Percentiles rank a stretch among this genome's conserved stretches.
These are phyloP conservation scores for Thalpophila matura DNA, from an alignment of 2,888 invertebrate species.

Conservation along the genomic window DNA sequence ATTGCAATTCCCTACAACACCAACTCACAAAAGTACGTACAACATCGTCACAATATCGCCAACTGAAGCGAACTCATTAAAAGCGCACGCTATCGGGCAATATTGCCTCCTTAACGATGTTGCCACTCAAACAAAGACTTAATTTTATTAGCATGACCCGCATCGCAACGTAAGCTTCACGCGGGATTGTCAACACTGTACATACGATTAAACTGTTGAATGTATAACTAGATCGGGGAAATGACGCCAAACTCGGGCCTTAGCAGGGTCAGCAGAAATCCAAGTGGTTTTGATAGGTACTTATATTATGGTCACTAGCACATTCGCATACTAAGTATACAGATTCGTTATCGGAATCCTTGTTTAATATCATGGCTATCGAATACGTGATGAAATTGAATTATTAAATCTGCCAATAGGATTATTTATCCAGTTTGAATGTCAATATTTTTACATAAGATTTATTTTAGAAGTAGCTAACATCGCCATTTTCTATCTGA, in stretches of 20 bases:
- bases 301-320: not conserved
- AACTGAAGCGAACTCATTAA: slow-evolving; percentile 62
- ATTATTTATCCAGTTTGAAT: too few species aligned
- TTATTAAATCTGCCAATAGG: too few species aligned
- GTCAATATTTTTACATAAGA: too few species aligned
- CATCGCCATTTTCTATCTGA: too few species aligned
- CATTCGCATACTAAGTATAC: too few species aligned
- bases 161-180: slow-evolving; percentile 63
- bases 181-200: slow-evolving; percentile 60
- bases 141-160: slow-evolving; percentile 79
- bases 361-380: too few species aligned
- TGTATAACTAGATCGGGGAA: slow-evolving; percentile 9
- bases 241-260: not conserved
- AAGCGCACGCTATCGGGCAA: slow-evolving; percentile 66
- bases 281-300: not conserved
- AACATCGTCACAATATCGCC: slow-evolving; percentile 16
- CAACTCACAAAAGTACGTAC: not conserved
- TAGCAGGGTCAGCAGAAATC: slow-evolving; percentile 13
- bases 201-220: slow-evolving; percentile 33
- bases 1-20: not conserved
- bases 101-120: slow-evolving; percentile 79
- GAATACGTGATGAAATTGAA: too few species aligned
- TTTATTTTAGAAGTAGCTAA: too few species aligned
- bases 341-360: not conserved
- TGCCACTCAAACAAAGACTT: slow-evolving; percentile 78